phyloP scores from a whole-genome alignment of 2,888 invertebrate species.

The Cataglyphis altisquamis region DNA sequence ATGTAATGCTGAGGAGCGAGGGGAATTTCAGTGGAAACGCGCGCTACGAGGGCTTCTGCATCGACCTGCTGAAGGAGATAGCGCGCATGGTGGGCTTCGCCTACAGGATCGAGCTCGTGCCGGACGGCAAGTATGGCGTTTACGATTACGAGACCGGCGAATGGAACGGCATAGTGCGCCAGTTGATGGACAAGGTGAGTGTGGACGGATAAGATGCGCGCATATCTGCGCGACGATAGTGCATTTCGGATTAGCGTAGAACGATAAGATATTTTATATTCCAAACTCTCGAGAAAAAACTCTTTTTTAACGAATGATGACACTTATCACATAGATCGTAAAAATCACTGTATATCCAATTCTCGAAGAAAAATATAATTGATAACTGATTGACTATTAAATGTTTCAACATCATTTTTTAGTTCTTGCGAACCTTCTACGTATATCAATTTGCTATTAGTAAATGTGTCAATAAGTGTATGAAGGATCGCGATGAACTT shows the following conservation, averaged over 20 bases:
- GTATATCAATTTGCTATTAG: neutral
- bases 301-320: neutral
- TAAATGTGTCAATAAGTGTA: neutral
- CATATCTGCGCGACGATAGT: neutral
- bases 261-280: neutral
- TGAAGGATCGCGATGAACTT: neutral
- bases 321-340: no score
- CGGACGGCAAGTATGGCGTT: constrained; percentile 91
- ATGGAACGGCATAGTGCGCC: constrained; percentile 91
- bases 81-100: constrained; percentile 90
- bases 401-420: neutral
- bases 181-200: constrained; percentile 90
- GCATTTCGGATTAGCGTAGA: constrained; percentile 8
- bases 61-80: constrained; percentile 90
- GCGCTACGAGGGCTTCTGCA: constrained; percentile 91
- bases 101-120: constrained; percentile 89
- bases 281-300: neutral
- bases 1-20: constrained; percentile 87
- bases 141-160: constrained; percentile 91
- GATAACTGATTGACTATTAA: neutral
- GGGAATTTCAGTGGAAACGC: constrained; percentile 89
- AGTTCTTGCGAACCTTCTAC: no score
- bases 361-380: neutral
- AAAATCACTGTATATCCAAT: neutral
- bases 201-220: neutral